These are phyloP conservation scores for Tricholauxania praeusta DNA, from an alignment of 2,888 invertebrate species.

Conservation along the genomic window DNA sequence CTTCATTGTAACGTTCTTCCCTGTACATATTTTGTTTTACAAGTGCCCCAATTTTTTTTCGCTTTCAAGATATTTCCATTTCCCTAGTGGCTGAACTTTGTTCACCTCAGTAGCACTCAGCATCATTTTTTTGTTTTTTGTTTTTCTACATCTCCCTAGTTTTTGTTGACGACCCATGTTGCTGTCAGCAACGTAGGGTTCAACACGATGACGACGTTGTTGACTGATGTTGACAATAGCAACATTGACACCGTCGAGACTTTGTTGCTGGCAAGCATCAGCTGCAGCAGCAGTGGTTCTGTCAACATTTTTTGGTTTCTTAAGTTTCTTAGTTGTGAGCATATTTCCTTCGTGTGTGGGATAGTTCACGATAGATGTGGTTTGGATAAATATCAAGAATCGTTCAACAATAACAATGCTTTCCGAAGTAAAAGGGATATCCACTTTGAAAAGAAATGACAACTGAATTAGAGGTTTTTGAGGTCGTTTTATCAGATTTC, in stretches of 20 bases:
- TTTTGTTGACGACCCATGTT: too few relatives aligned
- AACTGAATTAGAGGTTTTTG: too few relatives aligned
- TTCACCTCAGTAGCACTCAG: too few relatives aligned
- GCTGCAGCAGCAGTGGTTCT: not conserved
- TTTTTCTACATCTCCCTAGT: not conserved
- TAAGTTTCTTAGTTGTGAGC: too few relatives aligned
- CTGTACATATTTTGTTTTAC: not conserved
- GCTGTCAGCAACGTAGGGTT: too few relatives aligned
- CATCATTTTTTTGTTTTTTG: conserved; percentile 19
- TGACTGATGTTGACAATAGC: conserved; percentile 4
- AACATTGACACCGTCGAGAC: conserved; percentile 6
- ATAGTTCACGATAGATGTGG: too few relatives aligned
- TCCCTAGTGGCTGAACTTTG: not conserved
- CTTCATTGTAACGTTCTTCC: not conserved
- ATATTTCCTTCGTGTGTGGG: too few relatives aligned
- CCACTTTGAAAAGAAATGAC: too few relatives aligned
- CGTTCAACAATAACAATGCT: too few relatives aligned
- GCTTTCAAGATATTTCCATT: not conserved
- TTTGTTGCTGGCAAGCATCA: not conserved
- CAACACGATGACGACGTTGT: not conserved
- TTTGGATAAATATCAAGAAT: too few relatives aligned
- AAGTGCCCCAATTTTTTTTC: not conserved
- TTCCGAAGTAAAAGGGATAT: too few relatives aligned
- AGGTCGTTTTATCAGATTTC: too few relatives aligned
- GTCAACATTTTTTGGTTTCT: not conserved